Conservation (phyloP, 2,888 invertebrate species). For the Macaria liturata region DNA sequence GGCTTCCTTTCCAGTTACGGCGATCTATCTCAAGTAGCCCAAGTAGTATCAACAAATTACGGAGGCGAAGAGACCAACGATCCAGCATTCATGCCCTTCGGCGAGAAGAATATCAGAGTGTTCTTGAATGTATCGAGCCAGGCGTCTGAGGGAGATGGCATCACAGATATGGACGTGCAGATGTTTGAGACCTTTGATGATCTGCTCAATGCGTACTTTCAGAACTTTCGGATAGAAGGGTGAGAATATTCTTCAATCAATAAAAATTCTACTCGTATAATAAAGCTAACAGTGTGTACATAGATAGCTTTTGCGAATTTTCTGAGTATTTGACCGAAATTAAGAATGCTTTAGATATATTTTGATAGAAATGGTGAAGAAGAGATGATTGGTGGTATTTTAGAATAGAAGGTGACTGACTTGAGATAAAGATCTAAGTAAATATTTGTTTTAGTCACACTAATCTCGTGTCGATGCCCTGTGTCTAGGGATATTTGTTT, state of each 20-base stretch:
- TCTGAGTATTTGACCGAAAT: no score
- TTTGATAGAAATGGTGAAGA: no score
- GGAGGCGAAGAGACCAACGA: conserved; percentile 85
- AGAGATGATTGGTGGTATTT: no score
- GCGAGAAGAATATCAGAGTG: conserved; percentile 83
- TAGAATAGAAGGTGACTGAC: not conserved
- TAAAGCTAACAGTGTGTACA: no score
- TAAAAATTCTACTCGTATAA: no score
- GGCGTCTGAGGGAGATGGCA: conserved; percentile 75
- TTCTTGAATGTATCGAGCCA: conserved; percentile 60
- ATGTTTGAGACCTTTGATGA: conserved; percentile 93
- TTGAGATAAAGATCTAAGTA: not conserved
- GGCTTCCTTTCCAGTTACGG: conserved; percentile 80
- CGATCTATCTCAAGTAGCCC: conserved; percentile 90
- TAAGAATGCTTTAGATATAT: no score
- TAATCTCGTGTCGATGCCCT: no score
- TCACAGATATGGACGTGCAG: conserved; percentile 93
- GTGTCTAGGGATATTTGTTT: no score
- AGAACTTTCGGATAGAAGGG: conserved; percentile 91
- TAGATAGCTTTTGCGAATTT: no score
- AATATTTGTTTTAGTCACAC: not conserved
- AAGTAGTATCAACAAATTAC: conserved; percentile 91
- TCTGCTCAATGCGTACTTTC: conserved; percentile 91
- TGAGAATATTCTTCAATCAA: conserved; percentile 58
- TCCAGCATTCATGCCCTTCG: conserved; percentile 82